Conservation (phyloP, 2,888 invertebrate species). For the Synanthedon myopaeformis region DNA sequence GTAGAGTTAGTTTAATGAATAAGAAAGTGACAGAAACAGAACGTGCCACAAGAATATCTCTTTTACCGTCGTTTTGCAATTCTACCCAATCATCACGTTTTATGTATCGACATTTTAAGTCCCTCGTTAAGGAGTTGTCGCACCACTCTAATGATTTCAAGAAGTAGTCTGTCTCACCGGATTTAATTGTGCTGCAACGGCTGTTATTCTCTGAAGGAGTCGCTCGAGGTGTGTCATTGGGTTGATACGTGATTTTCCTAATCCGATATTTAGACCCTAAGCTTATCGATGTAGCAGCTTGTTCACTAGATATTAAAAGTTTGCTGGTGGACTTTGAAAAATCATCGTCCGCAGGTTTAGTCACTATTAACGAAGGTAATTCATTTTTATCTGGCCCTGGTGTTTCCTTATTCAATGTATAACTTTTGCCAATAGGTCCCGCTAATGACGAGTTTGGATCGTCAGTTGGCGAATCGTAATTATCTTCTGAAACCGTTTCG, state of each 20-base stretch:
- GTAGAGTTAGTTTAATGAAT: too few relatives aligned
- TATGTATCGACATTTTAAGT: constrained; percentile 45
- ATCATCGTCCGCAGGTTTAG: constrained; percentile 27
- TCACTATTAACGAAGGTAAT: constrained; percentile 18
- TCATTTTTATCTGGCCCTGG: constrained; percentile 7
- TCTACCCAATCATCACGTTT: constrained; percentile 58
- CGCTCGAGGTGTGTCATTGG: constrained; percentile 8
- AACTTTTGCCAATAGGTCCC: constrained; percentile 37
- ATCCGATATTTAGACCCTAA: constrained; percentile 5
- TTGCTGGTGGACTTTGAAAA: constrained; percentile 37
- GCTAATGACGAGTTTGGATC: constrained; percentile 39
- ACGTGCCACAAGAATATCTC: constrained; percentile 13
- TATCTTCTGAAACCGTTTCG: constrained; percentile 18
- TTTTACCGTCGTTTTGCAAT: constrained; percentile 45
- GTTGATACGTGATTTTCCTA: not conserved
- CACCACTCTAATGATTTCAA: constrained; percentile 61
- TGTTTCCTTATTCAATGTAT: constrained; percentile 29
- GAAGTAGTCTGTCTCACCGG: constrained; percentile 63
- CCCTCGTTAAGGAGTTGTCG: constrained; percentile 58
- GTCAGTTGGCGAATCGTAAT: constrained; percentile 25
- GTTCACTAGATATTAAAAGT: constrained; percentile 37
- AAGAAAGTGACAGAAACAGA: constrained; percentile 11
- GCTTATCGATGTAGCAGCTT: constrained; percentile 26
- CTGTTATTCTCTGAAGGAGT: constrained; percentile 24
- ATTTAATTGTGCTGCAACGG: constrained; percentile 36